Percentiles rank a stretch among this genome's conserved stretches.
Conservation (phyloP, 2,888 invertebrate genomes). For the Mimas tiliae region DNA sequence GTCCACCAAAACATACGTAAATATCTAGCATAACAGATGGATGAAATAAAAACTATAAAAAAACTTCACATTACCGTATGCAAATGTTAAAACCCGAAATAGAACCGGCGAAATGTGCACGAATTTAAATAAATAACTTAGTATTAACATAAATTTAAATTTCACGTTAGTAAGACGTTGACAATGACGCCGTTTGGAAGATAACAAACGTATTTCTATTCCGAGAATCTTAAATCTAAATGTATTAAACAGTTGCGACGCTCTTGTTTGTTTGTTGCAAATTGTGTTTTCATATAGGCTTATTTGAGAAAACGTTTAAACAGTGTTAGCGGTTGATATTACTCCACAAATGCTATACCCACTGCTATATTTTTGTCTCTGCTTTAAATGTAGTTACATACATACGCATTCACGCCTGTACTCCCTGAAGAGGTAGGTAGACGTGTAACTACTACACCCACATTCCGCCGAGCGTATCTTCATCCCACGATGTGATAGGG, state of each 20-base stretch:
- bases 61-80: slow-evolving; percentile 15
- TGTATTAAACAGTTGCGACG: slow-evolving; percentile 4
- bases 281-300: not conserved
- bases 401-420: too few relatives aligned
- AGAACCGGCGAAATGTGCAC: slow-evolving; percentile 22
- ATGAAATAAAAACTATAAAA: not conserved
- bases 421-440: too few relatives aligned
- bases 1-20: not conserved
- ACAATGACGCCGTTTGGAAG: slow-evolving; percentile 4
- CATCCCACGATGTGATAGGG: too few relatives aligned
- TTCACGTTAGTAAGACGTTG: slow-evolving; percentile 17
- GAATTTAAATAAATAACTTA: slow-evolving; percentile 23
- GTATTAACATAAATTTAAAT: slow-evolving; percentile 23
- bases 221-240: slow-evolving; percentile 8
- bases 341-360: too few relatives aligned
- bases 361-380: too few relatives aligned
- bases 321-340: too few relatives aligned
- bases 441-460: too few relatives aligned
- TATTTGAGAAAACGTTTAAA: too few relatives aligned
- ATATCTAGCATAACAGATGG: not conserved
- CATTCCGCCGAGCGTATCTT: too few relatives aligned
- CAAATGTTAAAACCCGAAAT: slow-evolving; percentile 16
- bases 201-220: slow-evolving; percentile 17
- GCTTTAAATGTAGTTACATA: too few relatives aligned
- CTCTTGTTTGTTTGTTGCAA: not conserved